Evolutionary conservation across 2,797 vertebrate species (phyloP), one percentile per base, ranked within the genome.

Genomic region (Sebastes dallii): DNA sequence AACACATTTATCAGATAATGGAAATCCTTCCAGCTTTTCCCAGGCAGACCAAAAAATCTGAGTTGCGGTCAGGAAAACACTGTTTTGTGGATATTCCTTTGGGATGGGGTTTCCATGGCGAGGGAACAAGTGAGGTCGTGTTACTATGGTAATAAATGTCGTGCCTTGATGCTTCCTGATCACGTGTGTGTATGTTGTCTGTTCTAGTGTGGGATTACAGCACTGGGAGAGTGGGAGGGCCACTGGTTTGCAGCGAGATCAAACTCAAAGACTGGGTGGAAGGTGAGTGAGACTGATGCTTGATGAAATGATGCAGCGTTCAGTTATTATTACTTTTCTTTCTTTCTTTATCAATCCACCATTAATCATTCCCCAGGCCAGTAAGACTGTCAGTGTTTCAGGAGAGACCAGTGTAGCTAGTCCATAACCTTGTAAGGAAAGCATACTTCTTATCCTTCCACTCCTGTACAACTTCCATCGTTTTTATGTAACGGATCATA

Each of bases 141-240:
- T 92, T 93, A 76, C 89, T 56, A 83, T 88, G 88, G 91, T 75
- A 39, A 87, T 72, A 66, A 77, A 83, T 79, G 74, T 80, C 52
- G 22, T 82, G 67, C 24, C 77, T 78, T 61, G 64, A 85, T 72
- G 75, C 18, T 79, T 73, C 32, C 73, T 89, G 58, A 86, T 81
- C 3, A 20, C 32, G 12, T 32, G 66, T 14, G 42, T 67, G 42
- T 52, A 27, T 18, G 65, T 52, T 56, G 81, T 73, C 14, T 80
- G 64, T 95, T 96, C 29, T 88, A 99, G 98, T 96, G 89, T 98
- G 96, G 96, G 98, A 99, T 93, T 99, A 97, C 89, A 97, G 97
- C 88, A 98, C 98, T 50, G 98, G 98, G 83, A 95, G 98, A 96
- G 98, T 99, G 60, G 98, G 98, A 80, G 97, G 96, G 4, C 98